Evolutionary conservation across 2,888 invertebrate genomes (phyloP), one percentile per base, ranked within the genome.

Genomic region (Oscheius onirici): DNA sequence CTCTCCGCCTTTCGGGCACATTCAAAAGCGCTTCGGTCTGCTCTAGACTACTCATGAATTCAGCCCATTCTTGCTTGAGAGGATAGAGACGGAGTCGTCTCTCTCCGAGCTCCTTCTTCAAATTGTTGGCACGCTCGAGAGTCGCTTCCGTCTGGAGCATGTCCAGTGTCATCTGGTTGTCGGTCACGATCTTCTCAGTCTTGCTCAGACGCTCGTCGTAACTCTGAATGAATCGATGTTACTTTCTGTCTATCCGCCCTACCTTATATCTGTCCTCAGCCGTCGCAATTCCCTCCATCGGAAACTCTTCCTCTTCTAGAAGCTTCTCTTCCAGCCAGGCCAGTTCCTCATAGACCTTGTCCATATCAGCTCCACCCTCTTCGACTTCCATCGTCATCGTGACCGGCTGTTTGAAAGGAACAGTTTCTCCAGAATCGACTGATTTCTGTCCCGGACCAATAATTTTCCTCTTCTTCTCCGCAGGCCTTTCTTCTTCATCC

Each of bases 151-250:
- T 73, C 60, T 86, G 83, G 28, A 75, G 61, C 40, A 85, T 75
- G 43, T 83, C 84, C 71, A 86, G 80, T 8, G 80, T 85, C 86
- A 86, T 86, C 65, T 82, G 80, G 49, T 81, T 71, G 22, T 72
- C 71, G 8, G 73, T 71, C 49, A 86, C 69, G 3, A 74, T 63
- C 15, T 72, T 55, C 15, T 78, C 75, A 26, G 79, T 80, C 10
- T 71, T 60, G 8, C 72, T 72, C 51, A 85, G 72, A 20, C 76
- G 71, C 1, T 43, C 15, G 10, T 61, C 58, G 49, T 69, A 69
- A 6, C 34, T 24, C 41, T 52, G 41, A 34, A n/a, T 15, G 13
- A 46, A 3, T 3, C 17, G 17, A 49, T n/a, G 15, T 17, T 34
- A 1, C 10, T 22, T 22, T n/a, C 24, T 26, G n/a, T 20, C n/a